These are phyloP conservation scores for Aspiorhynchus laticeps DNA, from an alignment of 2,113 vertebrate genomes.

Conservation along the genomic window DNA sequence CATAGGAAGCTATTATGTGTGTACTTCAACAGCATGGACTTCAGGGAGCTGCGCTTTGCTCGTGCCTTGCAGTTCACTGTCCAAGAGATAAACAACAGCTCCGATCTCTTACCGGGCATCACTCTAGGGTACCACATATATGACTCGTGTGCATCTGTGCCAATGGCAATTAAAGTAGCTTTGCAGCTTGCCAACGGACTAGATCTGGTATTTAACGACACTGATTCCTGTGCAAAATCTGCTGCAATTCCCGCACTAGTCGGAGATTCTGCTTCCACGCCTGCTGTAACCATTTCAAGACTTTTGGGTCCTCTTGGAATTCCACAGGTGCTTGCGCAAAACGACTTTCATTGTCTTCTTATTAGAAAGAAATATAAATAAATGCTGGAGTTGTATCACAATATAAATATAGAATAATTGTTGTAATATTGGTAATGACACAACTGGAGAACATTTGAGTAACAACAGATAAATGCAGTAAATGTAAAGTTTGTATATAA, in stretches of 20 bases:
- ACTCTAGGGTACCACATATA: slow-evolving; percentile 71
- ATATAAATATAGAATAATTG: too few species aligned
- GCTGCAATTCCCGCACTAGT: slow-evolving; percentile 61
- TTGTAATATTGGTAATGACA: too few species aligned
- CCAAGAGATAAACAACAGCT: slow-evolving; percentile 75
- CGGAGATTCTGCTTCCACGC: slow-evolving; percentile 71
- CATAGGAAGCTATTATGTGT: background rate
- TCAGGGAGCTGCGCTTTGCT: slow-evolving; percentile 67
- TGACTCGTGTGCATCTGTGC: slow-evolving; percentile 68
- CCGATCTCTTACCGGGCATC: slow-evolving; percentile 66
- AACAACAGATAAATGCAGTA: too few species aligned
- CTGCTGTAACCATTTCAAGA: slow-evolving; percentile 69
- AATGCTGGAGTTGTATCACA: background rate
- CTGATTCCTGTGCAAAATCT: slow-evolving; percentile 52
- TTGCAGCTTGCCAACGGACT: slow-evolving; percentile 67
- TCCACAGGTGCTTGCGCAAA: slow-evolving; percentile 63
- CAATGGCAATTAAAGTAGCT: slow-evolving; percentile 57
- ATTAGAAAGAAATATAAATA: background rate
- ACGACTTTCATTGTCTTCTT: background rate
- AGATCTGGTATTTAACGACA: slow-evolving; percentile 40
- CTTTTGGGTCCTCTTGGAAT: slow-evolving; percentile 67
- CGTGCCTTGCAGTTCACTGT: slow-evolving; percentile 73
- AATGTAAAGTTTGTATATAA: too few species aligned
- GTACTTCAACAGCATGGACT: slow-evolving; percentile 61
- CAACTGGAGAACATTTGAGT: too few species aligned